Evolutionary conservation across 2,888 invertebrate species (phyloP), one percentile per base, ranked within the genome.

Genomic region (Parelbella ahira): DNA sequence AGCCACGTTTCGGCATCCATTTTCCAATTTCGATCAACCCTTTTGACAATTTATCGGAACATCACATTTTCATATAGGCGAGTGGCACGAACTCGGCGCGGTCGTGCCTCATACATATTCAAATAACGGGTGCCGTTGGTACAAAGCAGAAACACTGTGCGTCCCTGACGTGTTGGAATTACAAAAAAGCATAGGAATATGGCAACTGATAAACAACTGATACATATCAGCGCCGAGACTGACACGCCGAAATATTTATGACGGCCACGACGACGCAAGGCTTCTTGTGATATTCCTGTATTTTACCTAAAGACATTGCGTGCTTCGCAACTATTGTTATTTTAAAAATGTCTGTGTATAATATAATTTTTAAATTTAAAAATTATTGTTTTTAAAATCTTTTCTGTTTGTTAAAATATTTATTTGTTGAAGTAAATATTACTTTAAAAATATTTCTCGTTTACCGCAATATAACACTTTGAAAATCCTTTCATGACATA

Each of bases 31-130:
- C 74, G 75, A 80, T 81, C 78, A 79, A 79, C 74, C 81, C 80
- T 79, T 83, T 81, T 82, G 82, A 79, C 84, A 83, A 83, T 83
- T 84, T 84, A 83, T 84, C 82, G 81, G 80, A 64, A 72, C 81
- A 79, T 82, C 80, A 80, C 79, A 82, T 80, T 83, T 82, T 83
- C 81, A 81, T 82, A 80, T 66, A 76, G 61, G 72, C 75, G 68
- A 65, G 68, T 65, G 66, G 70, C 73, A 73, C 73, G 75, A 66
- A 69, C 70, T 63, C 54, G 54, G 60, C 60, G 67, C 59, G 66
- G 54, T 58, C 67, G 62, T 67, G 64, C 55, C 76, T 84, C 83
- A 83, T 84, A 77, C 83, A 84, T 84, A 84, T 84, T 84, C 84
- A 84, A 79, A 80, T 68, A 71, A 62, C 70, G 53, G 63, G 68